These are phyloP conservation scores for Ovis aries DNA, from an alignment of 2,113 vertebrate genomes.

Conservation along the genomic window ARS-UI_Ramb_v3.0 NC_056060.1:97904501-97905000, in stretches of 20 bases:
- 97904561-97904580: neutral
- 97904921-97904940: neutral
- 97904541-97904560: neutral
- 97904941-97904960: neutral
- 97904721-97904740: neutral
- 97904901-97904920: neutral
- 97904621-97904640: neutral
- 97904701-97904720: neutral
- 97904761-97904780: neutral
- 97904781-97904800: neutral
- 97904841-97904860: too few species aligned
- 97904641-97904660: neutral
- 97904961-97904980: neutral
- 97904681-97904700: neutral
- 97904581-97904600: neutral
- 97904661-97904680: neutral
- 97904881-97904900: neutral
- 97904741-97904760: too few species aligned
- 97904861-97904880: neutral
- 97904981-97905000: neutral
- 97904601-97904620: neutral
- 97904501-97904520: neutral
- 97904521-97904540: neutral
- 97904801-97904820: neutral
- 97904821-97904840: too few species aligned